Evolutionary conservation across 2,113 vertebrate genomes (phyloP).

Genomic region (Bubo scandiacus): DNA sequence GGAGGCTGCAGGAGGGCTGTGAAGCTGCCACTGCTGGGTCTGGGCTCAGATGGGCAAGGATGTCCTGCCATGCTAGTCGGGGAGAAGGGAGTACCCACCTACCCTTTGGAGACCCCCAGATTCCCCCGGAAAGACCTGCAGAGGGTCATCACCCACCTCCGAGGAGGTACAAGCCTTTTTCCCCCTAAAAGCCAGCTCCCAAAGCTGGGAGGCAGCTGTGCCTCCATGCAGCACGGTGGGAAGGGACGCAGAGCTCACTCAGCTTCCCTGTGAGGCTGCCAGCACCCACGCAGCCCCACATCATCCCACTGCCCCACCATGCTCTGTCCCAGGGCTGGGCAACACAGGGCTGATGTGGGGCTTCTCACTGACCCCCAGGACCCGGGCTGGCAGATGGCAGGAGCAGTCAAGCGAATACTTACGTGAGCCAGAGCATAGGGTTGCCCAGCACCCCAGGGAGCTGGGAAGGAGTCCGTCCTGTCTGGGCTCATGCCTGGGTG

Average conservation of each 20-base stretch:
- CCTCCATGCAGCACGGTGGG: not conserved
- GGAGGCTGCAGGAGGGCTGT: not conserved
- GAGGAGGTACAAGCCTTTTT: not conserved
- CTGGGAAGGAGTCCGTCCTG: not conserved
- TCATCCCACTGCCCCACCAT: fast-evolving
- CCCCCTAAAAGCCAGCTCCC: not conserved
- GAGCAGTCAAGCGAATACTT: not conserved
- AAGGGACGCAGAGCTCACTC: not conserved
- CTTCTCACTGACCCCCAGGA: not conserved
- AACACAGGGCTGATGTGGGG: not conserved
- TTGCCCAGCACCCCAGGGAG: fast-evolving
- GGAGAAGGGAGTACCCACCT: not conserved
- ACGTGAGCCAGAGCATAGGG: fast-evolving
- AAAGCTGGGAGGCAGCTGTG: fast-evolving
- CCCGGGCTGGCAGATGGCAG: fast-evolving
- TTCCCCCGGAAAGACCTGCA: fast-evolving
- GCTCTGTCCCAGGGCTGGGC: not conserved
- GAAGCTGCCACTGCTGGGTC: not conserved
- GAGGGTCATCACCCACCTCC: not conserved
- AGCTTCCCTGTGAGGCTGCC: not conserved
- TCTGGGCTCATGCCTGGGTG: not conserved
- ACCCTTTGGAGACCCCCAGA: fast-evolving
- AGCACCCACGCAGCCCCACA: not conserved
- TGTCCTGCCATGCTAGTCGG: fast-evolving
- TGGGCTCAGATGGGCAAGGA: not conserved